These are phyloP conservation scores for Platyscelio sp. DNA, from an alignment of 2,888 invertebrate genomes.

Conservation along the genomic window DNA sequence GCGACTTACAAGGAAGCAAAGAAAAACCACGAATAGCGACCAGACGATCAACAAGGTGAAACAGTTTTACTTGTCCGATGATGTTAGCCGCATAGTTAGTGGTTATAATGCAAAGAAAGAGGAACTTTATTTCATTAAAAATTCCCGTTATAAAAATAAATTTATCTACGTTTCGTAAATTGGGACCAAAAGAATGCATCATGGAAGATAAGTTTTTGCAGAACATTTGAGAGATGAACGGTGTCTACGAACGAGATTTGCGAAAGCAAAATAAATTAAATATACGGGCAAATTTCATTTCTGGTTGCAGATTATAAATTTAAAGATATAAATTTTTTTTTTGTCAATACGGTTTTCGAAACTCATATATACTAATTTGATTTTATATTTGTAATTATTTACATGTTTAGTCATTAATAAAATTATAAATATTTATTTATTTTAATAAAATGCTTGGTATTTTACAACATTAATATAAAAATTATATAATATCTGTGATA, in stretches of 20 bases:
- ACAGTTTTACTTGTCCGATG: constrained; percentile 52
- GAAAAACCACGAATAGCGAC: too few species aligned
- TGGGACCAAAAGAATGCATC: constrained; percentile 48
- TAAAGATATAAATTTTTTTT: too few species aligned
- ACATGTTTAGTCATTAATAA: background rate
- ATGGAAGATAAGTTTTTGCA: constrained; percentile 1
- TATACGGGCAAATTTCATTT: background rate
- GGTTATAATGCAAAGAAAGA: constrained; percentile 33
- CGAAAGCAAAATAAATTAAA: constrained; percentile 6
- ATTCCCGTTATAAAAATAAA: constrained; percentile 20
- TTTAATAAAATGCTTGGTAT: too few species aligned
- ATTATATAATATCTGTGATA: too few species aligned
- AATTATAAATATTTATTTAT: background rate
- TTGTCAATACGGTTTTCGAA: too few species aligned
- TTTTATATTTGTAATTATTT: background rate
- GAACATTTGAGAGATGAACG: background rate
- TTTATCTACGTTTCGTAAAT: constrained; percentile 41
- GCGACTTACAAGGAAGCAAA: too few species aligned
- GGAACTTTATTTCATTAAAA: constrained; percentile 35
- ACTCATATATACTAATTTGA: too few species aligned
- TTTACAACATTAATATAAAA: too few species aligned
- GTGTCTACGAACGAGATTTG: constrained; percentile 6
- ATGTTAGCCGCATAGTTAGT: constrained; percentile 36
- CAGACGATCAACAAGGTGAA: constrained; percentile 25
- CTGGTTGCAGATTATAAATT: background rate